Percentiles rank a stretch among this genome's conserved stretches.
Evolutionary conservation across 2,113 vertebrate genomes (phyloP).

Genomic region (Phyllopteryx taeniolatus): DNA sequence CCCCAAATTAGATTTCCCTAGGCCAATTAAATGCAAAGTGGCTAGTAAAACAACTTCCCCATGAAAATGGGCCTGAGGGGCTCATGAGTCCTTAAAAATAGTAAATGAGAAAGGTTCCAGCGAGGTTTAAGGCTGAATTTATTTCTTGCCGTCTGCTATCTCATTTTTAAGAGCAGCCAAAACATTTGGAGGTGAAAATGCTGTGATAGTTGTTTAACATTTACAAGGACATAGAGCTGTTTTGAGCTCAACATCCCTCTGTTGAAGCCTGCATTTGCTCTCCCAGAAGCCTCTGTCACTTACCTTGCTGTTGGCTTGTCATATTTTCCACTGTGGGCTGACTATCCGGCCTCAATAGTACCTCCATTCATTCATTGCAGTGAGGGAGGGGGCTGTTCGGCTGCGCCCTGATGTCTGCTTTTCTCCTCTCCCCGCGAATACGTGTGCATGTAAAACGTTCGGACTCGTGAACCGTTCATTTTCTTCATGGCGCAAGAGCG

Average conservation of each 20-base stretch:
- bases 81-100: background rate
- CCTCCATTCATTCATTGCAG: conserved; percentile 58
- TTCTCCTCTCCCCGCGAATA: conserved; percentile 46
- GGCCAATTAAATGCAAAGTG: background rate
- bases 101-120: background rate
- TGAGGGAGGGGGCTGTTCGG: conserved; percentile 37
- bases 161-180: conserved; percentile 5
- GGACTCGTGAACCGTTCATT: conserved; percentile 42
- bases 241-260: conserved; percentile 17
- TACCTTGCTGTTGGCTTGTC: conserved; percentile 42
- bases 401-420: conserved; percentile 29
- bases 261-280: background rate
- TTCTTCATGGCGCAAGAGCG: conserved; percentile 39
- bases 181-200: conserved; percentile 4
- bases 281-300: conserved; percentile 37
- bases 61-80: background rate
- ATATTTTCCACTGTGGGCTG: conserved; percentile 68
- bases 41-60: background rate
- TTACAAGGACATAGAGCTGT: conserved; percentile 13
- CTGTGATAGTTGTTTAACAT: conserved; percentile 4
- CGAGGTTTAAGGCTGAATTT: background rate
- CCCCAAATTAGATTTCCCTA: background rate
- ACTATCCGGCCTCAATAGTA: conserved; percentile 59
- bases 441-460: conserved; percentile 46
- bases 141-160: background rate